Evolutionary conservation across 2,797 vertebrate species (phyloP), one percentile per base, ranked within the genome.

Genomic region (Dipus sagitta): DNA sequence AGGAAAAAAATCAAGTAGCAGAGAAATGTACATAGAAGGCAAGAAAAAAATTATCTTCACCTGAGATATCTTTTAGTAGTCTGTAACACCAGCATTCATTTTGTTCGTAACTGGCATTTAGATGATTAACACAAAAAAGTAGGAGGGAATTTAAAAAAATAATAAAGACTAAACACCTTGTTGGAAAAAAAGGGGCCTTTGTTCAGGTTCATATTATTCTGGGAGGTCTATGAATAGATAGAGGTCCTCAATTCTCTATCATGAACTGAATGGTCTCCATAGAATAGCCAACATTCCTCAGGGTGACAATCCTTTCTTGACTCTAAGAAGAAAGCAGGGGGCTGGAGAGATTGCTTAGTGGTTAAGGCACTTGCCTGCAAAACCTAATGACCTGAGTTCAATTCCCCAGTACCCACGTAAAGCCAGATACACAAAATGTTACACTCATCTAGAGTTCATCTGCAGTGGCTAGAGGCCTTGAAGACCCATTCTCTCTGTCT

Each of bases 1-100:
- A 3, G 52, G 9, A 72, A 81, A 67, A 52, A 67, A 72, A 82
- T 38, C 34, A 81, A 93, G 60, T 71, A 86, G 64, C 70, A 76
- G 54, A 93, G 77, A 90, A 95, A 86, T n/a, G 14, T 34, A 82
- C 76, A 94, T 71, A 65, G 72, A 90, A 90, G 28, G 82, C 15
- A 92, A 78, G 17, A 65, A 42, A 92, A 75, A 85, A n/a, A 88
- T 87, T 80, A 20, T 82, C 87, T 84, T 77, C 12, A 30, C 82
- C 34, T 34, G 52, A 78, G 72, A 76, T 68, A 34, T 38, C 60
- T 77, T 52, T 68, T 80, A 92, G 60, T n/a, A 72, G 15, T 72
- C 87, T 76, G 12, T 79, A 86, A 86, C 17, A 47, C 34, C 34
- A 95, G 76, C 67, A 77, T 80, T 86, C 85, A 74, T 65, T 92